These are phyloP conservation scores for Listronotus oregonensis DNA, from an alignment of 1,140 invertebrate genomes.

Conservation along the genomic window DNA sequence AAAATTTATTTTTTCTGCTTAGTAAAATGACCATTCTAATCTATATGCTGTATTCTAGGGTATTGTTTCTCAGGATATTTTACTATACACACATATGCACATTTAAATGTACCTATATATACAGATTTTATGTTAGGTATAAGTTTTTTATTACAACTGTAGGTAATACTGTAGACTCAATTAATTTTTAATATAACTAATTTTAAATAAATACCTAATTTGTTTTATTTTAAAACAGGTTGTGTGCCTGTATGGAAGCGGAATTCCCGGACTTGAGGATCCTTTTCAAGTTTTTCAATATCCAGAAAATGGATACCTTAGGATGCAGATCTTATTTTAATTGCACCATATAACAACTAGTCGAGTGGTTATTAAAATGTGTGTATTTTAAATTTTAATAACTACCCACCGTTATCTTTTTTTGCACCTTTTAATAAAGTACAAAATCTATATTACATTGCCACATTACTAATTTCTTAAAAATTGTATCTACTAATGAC, in stretches of 20 bases:
- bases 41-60: slow-evolving; percentile 41
- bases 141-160: not conserved
- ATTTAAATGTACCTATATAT: slow-evolving; percentile 2
- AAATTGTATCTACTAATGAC: slow-evolving; percentile 27
- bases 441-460: slow-evolving; percentile 2
- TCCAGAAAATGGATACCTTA: slow-evolving; percentile 34
- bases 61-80: slow-evolving; percentile 23
- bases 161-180: slow-evolving; percentile 21
- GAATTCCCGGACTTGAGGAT: slow-evolving; percentile 14
- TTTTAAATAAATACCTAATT: slow-evolving; percentile 26
- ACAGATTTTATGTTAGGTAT: not conserved
- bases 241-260: slow-evolving; percentile 43
- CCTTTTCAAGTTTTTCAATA: slow-evolving; percentile 18
- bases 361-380: slow-evolving; percentile 14
- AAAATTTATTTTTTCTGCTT: too few species aligned
- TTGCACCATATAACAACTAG: slow-evolving; percentile 1
- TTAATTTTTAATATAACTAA: slow-evolving; percentile 28
- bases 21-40: slow-evolving; percentile 3
- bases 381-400: slow-evolving; percentile 7
- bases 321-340: slow-evolving; percentile 28
- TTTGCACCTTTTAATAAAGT: slow-evolving; percentile 16
- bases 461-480: slow-evolving; percentile 1
- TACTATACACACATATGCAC: not conserved
- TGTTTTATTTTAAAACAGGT: slow-evolving; percentile 46
- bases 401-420: slow-evolving; percentile 7